These are phyloP conservation scores for Cebus imitator DNA, from an alignment of 2,113 vertebrate genomes.

Conservation along the genomic window DNA sequence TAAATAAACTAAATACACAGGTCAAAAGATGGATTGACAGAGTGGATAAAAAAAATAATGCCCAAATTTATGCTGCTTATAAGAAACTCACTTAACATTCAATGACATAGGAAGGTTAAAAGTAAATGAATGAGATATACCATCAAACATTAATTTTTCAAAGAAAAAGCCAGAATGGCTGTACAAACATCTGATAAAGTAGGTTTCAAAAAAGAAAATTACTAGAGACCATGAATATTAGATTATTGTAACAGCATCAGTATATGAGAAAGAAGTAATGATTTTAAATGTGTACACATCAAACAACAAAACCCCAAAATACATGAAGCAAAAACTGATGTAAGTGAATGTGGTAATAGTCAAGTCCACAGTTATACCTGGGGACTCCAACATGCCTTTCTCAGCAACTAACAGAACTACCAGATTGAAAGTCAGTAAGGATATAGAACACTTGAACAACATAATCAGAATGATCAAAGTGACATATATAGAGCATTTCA, in stretches of 20 bases:
- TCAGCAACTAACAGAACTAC: neutral
- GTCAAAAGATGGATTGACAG: neutral
- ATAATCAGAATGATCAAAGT: neutral
- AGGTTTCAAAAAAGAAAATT: neutral
- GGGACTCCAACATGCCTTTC: neutral
- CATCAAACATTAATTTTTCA: neutral
- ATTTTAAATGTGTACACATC: neutral
- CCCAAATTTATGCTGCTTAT: neutral
- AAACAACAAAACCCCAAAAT: neutral
- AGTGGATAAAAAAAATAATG: neutral
- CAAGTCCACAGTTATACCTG: neutral
- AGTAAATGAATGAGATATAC: neutral
- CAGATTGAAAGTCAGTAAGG: neutral
- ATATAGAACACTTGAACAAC: neutral
- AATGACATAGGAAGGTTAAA: neutral
- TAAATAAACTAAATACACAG: neutral
- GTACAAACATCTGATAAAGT: neutral
- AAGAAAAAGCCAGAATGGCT: neutral
- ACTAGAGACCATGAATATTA: neutral
- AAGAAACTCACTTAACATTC: neutral
- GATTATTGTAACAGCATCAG: neutral
- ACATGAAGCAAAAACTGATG: neutral
- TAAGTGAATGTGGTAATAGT: neutral
- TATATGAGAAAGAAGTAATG: neutral
- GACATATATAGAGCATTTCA: neutral